Evolutionary conservation across 2,113 vertebrate species (phyloP), one percentile per base, ranked within the genome.

Genomic region (Clarias macrocephalus): DNA sequence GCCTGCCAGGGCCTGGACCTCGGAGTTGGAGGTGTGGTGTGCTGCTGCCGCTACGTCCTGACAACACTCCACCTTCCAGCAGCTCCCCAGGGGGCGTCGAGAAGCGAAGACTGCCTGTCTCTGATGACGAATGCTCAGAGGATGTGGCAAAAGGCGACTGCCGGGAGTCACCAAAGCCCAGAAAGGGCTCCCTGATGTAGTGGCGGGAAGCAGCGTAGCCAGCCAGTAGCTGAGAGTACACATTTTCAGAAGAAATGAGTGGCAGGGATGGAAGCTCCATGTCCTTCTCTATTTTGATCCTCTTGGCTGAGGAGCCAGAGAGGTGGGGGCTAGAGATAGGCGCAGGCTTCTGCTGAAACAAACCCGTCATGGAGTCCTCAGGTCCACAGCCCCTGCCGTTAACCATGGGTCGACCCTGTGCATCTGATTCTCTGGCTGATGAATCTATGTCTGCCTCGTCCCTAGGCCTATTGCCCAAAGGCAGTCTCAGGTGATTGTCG

Each of bases 231-330:
- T 99, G 98, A 25, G 98, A 99, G 95, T 99, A 99, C 93, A 99
- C 97, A 6, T 99, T 99, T 95, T 99, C 98, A 0, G 98, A 97
- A 88, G 98, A 98, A 95, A 99, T 99, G 86, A 99, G 96, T 6
- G 98, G 97, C 86, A 97, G 95, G 89, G 97, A 96, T 86, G 97
- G 97, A 92, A 99, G 95, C 92, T 99, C 98, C 93, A 98, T 94
- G 94, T 99, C 98, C 93, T 99, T 99, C 94, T 99, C 98, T 90
- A 99, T 96, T 93, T 99, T 99, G 96, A 99, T 99, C 92, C 98
- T 96, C 95, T 99, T 99, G 91, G 95, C 94, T 84, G 97, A 96
- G 6, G 96, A 95, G 88, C 95, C 96, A 91, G 97, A 96, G 86
- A 97, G 96, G 91, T 93, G 96, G 0, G 96, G 96, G 92, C 96